Conservation (phyloP, 1,140 invertebrate genomes). For the Nasonia vitripennis region DNA sequence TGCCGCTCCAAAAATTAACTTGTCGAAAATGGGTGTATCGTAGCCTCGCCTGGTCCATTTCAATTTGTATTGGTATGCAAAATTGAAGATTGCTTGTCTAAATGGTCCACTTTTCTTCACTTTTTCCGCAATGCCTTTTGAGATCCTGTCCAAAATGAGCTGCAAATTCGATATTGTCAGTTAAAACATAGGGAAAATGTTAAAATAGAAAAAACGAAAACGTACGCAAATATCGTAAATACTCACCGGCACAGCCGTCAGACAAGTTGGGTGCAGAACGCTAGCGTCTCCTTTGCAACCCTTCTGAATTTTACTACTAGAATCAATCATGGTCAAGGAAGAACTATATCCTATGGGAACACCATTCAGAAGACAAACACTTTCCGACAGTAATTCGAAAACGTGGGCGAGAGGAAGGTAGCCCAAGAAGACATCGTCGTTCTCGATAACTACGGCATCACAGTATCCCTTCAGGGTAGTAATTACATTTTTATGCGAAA, state of each 20-base stretch:
- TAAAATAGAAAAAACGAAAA: background rate
- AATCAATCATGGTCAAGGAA: conserved; percentile 95
- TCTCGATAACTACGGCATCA: conserved; percentile 83
- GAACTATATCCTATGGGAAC: conserved; percentile 98
- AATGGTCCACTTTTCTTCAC: conserved; percentile 86
- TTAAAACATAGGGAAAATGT: conserved; percentile 30
- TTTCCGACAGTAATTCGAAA: conserved; percentile 92
- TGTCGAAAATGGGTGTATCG: conserved; percentile 87
- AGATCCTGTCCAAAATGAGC: conserved; percentile 96
- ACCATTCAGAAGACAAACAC: conserved; percentile 85
- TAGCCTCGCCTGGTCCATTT: conserved; percentile 90
- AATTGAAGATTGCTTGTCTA: conserved; percentile 89
- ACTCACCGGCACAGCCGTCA: conserved; percentile 95
- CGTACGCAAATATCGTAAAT: conserved; percentile 35
- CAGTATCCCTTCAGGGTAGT: conserved; percentile 91
- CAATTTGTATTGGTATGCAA: conserved; percentile 93
- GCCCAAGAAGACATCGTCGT: conserved; percentile 92
- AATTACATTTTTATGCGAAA: conserved; percentile 95
- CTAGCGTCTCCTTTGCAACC: conserved; percentile 94
- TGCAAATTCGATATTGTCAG: conserved; percentile 71
- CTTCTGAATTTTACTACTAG: conserved; percentile 95
- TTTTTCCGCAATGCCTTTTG: conserved; percentile 95
- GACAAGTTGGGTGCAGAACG: conserved; percentile 92
- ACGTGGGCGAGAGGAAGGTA: conserved; percentile 98
- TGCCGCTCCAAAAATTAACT: conserved; percentile 77